phyloP scores from a whole-genome alignment of 2,797 vertebrate species.

The Miichthys miiuy region DNA sequence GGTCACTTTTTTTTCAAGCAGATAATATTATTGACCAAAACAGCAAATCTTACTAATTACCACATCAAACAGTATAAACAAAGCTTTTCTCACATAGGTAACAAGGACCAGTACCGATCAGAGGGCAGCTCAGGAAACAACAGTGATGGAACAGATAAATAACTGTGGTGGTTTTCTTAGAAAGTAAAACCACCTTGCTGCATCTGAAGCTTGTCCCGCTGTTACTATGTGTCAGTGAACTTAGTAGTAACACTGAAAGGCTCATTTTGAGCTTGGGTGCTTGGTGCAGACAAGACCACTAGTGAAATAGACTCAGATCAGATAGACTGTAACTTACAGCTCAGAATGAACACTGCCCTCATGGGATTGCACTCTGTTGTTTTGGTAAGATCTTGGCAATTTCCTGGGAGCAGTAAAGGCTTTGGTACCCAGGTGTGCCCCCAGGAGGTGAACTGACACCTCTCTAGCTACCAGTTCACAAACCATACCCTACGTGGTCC shows the following conservation, averaged over 20 bases:
- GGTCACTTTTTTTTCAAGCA: conserved; percentile 5
- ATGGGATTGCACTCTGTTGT: not conserved
- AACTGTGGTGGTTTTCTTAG: conserved; percentile 32
- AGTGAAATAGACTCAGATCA: not conserved
- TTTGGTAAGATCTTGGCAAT: no score
- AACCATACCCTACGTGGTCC: no score
- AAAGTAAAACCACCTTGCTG: conserved; percentile 46
- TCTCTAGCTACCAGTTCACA: no score
- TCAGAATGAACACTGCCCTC: not conserved
- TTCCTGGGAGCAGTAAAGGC: no score
- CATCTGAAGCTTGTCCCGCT: conserved; percentile 8
- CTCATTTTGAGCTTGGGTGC: not conserved
- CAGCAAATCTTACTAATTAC: conserved; percentile 22
- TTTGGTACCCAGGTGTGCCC: no score
- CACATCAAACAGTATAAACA: conserved; percentile 26
- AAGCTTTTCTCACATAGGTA: conserved; percentile 27
- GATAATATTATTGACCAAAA: conserved; percentile 30
- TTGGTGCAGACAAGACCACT: not conserved
- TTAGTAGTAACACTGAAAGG: not conserved
- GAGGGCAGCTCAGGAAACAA: conserved; percentile 16
- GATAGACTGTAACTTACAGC: not conserved
- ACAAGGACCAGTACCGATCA: not conserved
- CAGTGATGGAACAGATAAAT: conserved; percentile 25
- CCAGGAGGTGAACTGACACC: no score
- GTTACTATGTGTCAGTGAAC: not conserved